Percentiles rank a stretch among this genome's conserved stretches.
Conservation (phyloP, 2,888 invertebrate species). For the Latrodectus hesperus region DNA sequence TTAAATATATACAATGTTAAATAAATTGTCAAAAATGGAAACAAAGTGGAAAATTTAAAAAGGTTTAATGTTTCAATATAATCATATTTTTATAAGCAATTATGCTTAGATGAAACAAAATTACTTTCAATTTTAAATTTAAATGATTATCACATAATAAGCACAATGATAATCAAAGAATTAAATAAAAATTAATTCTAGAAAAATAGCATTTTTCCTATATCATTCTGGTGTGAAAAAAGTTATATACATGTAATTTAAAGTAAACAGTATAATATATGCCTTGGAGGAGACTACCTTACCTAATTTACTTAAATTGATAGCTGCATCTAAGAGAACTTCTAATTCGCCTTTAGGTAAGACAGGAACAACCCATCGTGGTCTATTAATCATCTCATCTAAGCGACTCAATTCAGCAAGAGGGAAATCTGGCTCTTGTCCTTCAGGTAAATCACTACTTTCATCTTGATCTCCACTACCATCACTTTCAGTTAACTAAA, state of each 20-base stretch:
- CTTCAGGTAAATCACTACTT: constrained; percentile 66
- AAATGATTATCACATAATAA: too few relatives aligned
- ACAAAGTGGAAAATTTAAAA: too few relatives aligned
- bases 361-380: constrained; percentile 98
- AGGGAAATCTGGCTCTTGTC: constrained; percentile 84
- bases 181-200: not conserved
- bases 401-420: constrained; percentile 88
- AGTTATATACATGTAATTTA: not conserved
- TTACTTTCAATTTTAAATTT: too few relatives aligned
- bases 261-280: not conserved
- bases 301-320: constrained; percentile 90
- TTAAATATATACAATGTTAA: too few relatives aligned
- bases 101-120: not conserved
- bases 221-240: not conserved
- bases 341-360: constrained; percentile 96
- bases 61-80: too few relatives aligned
- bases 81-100: too few relatives aligned
- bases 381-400: constrained; percentile 94
- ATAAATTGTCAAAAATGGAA: too few relatives aligned
- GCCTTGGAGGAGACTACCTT: constrained; percentile 69
- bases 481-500: constrained; percentile 57
- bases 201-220: not conserved
- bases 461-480: constrained; percentile 54
- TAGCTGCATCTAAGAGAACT: constrained; percentile 90
- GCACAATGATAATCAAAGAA: not conserved